Base-by-base conservation (phyloP, 2,797 vertebrate species). In the Adelosebastes latens region DNA sequence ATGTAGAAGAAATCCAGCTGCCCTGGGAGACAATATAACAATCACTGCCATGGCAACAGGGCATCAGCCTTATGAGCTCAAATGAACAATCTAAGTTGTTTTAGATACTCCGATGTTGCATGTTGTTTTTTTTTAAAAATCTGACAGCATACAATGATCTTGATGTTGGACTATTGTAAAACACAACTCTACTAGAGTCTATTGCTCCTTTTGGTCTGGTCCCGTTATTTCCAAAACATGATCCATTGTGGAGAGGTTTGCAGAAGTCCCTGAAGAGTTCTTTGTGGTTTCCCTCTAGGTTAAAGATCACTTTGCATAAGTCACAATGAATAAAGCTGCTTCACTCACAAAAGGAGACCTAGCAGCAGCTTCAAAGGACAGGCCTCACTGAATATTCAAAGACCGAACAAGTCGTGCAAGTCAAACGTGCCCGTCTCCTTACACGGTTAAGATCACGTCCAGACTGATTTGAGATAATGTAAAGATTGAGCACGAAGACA, bases 241-340 rank as follows among this genome's bases (percentile, higher is more conserved):
- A 79, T 76, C 60, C 34, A 42, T 7, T 7, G 36, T 5, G 60
- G 0, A 46, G 58, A 72, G 42, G 62, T 61, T 68, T 81, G 66
- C 22, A 56, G 22, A 71, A 42, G 75, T 84, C 84, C 75, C 77
- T 8, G 12, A 77, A 75, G 78, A 76, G 27, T 63, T 69, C 71
- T 75, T 85, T 85, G 80, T 82, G 79, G 85, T 80, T 91, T 87
- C 88, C 74, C 65, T 83, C 62, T 75, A 65, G 87, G 86, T 94
- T 93, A 93, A 93, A 94, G 81, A 95, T 94, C 86, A 81, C 85
- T 94, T 92, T 86, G 81, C 83, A 91, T 62, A 90, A 93, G 92
- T 89, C 90, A 93, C 84, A 79, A 87, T 87, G 86, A 90, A 94
- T 88, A 82, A 94, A 91, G 90, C 89, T 75, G 65, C 81, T 79